Base-by-base conservation (phyloP, 2,888 invertebrate genomes). In the Drosophila emarginata region DNA sequence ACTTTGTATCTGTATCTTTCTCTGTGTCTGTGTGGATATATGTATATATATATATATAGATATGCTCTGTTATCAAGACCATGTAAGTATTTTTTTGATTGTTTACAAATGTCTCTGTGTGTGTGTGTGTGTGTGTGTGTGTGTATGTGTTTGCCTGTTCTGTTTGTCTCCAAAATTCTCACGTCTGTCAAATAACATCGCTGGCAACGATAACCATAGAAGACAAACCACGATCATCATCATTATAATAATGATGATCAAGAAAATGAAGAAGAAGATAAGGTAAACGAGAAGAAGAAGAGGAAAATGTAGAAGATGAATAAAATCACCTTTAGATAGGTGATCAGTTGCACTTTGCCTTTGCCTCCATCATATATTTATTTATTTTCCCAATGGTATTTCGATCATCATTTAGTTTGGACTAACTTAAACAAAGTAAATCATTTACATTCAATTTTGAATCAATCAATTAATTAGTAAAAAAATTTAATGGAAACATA, bases 161-260 rank as follows among this genome's bases (percentile, higher is more conserved):
- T 87, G 86, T 87, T 83, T 83, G 76, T 76, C 23, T 73, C 81
- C 78, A 78, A 74, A 83, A 79, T 79, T 83, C 87, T 87, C 87
- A 83, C 85, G 80, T 83, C 85, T 74, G 78, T 83, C 78, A 79
- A 79, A 77, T 40, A 57, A 73, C 59, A 60, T 45, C 12, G 21
- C 39, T 39, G 21, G 18, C 45, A 14, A 21, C 21, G 45, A 45
- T 45, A 45, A 45, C 45, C 18, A 45, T 45, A 59, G 39, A 63
- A 56, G 57, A 66, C 63, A 21, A 52, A 52, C 15, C 45, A 21
- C 5, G 4, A 21, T 45, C 4, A 45, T 45, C 12, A 45, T 45
- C 4, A 45, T 21, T 62, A 57, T 60, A 32, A 67, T 63, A 45
- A 61, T 61, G 52, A 64, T 61, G 52, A 53, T 61, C 40, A 67